Evolutionary conservation across 2,888 invertebrate genomes (phyloP).

Genomic region (Carcina quercana): DNA sequence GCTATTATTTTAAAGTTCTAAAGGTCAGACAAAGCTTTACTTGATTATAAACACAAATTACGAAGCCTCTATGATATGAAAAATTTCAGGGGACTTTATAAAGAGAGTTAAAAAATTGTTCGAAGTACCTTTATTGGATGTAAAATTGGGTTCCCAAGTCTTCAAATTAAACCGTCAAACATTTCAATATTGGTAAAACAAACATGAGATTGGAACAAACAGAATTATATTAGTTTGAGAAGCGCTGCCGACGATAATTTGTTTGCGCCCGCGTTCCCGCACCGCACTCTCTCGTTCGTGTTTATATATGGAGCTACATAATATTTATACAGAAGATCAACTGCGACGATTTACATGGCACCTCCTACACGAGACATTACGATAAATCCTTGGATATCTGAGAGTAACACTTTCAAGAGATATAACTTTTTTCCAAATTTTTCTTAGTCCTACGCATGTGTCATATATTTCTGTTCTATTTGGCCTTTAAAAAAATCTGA

Average conservation of each 20-base stretch:
- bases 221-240: conserved; percentile 44
- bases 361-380: conserved; percentile 33
- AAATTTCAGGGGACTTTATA: not conserved
- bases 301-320: conserved; percentile 42
- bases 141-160: not conserved
- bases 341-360: conserved; percentile 35
- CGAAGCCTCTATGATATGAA: not conserved
- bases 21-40: not conserved
- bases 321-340: conserved; percentile 54
- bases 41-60: not conserved
- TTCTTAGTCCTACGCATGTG: not conserved
- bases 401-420: not conserved
- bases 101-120: not conserved
- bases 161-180: not conserved
- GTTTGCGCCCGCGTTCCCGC: conserved; percentile 38
- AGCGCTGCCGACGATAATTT: conserved; percentile 46
- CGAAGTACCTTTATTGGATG: not conserved
- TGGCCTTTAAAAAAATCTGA: not conserved
- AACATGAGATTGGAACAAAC: conserved; percentile 27
- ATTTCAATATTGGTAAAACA: conserved; percentile 2
- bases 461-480: not conserved
- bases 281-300: conserved; percentile 18
- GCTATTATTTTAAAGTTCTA: not conserved
- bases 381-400: conserved; percentile 21
- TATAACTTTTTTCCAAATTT: not conserved